phyloP scores from a whole-genome alignment of 2,888 invertebrate species.

The Drosophila quasianomalipes region DNA sequence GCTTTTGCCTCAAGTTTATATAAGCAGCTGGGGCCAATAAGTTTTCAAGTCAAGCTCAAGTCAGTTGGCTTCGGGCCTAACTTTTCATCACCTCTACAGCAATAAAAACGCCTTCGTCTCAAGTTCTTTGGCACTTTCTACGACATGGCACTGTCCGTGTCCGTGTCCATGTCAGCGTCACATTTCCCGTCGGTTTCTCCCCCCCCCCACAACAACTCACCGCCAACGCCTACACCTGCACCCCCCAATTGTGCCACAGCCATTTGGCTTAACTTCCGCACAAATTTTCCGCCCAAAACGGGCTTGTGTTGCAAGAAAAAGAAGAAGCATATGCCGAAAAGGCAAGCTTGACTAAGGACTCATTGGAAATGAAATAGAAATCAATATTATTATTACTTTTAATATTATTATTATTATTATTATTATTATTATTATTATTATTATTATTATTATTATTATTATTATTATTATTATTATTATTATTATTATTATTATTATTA shows the following conservation, averaged over 20 bases:
- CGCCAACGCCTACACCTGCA: not conserved
- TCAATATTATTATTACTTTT: too few relatives aligned
- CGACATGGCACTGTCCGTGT: conserved; percentile 24
- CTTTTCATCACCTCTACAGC: conserved; percentile 45
- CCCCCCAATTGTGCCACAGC: not conserved
- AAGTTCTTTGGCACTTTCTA: conserved; percentile 44
- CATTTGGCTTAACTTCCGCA: conserved; percentile 12
- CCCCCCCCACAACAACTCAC: not conserved
- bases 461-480: too few relatives aligned
- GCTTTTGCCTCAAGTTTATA: conserved; percentile 47
- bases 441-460: too few relatives aligned
- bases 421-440: too few relatives aligned
- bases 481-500: not conserved
- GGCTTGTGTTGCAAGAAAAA: conserved; percentile 2
- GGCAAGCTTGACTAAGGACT: not conserved
- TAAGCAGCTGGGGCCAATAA: conserved; percentile 50
- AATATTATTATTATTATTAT: not conserved
- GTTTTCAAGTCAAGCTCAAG: conserved; percentile 47
- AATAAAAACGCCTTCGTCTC: conserved; percentile 34
- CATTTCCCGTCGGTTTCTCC: conserved; percentile 3
- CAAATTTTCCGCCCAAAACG: conserved; percentile 39
- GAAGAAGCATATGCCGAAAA: not conserved
- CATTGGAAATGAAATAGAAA: not conserved
- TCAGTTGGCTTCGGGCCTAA: conserved; percentile 35
- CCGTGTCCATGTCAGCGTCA: conserved; percentile 31